phyloP scores from a whole-genome alignment of 2,797 vertebrate genomes.

The Melanotaenia nigrans region DNA sequence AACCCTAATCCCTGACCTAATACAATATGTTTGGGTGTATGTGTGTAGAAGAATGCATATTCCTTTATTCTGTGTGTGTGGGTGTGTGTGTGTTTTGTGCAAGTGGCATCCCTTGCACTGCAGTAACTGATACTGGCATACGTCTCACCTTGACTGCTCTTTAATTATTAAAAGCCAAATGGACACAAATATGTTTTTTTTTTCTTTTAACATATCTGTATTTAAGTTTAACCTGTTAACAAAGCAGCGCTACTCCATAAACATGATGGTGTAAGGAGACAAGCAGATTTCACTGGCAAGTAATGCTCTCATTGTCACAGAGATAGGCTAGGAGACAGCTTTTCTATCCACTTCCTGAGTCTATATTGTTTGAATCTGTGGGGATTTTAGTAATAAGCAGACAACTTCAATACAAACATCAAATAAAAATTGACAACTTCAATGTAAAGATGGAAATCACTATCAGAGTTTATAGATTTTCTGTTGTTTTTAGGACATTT shows the following conservation, averaged over 20 bases:
- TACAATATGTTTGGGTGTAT: conserved; percentile 3
- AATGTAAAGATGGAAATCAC: no score
- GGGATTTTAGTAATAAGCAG: background rate
- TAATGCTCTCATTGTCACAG: background rate
- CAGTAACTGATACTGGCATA: conserved; percentile 33
- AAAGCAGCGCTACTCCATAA: background rate
- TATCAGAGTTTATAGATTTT: no score
- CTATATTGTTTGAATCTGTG: background rate
- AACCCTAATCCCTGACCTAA: conserved; percentile 9
- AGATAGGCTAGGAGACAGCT: background rate
- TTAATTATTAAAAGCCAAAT: conserved; percentile 27
- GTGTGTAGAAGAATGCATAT: background rate
- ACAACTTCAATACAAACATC: no score
- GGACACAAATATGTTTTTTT: background rate
- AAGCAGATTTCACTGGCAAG: background rate
- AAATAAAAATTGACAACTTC: no score
- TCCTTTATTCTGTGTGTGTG: background rate
- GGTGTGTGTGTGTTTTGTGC: background rate
- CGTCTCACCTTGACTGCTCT: conserved; percentile 17
- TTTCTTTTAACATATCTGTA: background rate
- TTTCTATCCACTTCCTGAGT: background rate
- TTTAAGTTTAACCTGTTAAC: conserved; percentile 36
- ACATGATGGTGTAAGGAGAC: background rate
- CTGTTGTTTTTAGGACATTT: no score
- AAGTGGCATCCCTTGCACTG: conserved; percentile 19